Evolutionary conservation across 2,797 vertebrate genomes (phyloP).

Genomic region (Poeciliopsis gracilis): DNA sequence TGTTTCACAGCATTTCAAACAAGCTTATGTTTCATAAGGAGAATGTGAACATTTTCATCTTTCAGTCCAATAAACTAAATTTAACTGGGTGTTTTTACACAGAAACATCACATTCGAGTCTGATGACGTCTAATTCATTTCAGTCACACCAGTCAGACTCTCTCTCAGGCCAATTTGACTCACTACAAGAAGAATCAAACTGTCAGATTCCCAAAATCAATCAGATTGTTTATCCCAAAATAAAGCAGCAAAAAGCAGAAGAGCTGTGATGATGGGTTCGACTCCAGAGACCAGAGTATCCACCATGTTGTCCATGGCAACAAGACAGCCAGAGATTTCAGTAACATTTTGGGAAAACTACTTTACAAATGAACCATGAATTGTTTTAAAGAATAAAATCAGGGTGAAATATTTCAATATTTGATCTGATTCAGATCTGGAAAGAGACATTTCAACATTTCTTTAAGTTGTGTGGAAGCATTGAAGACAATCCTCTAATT

Average conservation of each 20-base stretch:
- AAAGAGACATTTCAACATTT: not conserved
- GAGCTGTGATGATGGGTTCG: not conserved
- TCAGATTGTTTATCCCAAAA: not conserved
- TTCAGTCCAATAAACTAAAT: not conserved
- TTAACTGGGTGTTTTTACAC: not conserved
- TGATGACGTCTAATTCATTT: not conserved
- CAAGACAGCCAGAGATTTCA: not conserved
- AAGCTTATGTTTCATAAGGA: not conserved
- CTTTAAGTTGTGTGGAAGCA: too few species aligned
- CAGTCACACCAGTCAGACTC: not conserved
- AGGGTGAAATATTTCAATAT: not conserved
- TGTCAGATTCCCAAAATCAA: not conserved
- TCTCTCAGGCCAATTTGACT: not conserved
- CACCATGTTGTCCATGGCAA: not conserved
- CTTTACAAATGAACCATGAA: not conserved
- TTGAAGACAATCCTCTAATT: too few species aligned
- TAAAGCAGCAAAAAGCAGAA: not conserved
- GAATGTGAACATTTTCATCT: not conserved
- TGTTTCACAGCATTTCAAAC: not conserved
- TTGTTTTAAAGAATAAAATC: not conserved
- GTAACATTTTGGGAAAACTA: not conserved
- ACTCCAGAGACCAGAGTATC: not conserved
- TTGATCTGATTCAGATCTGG: not conserved
- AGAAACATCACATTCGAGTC: not conserved
- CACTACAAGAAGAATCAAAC: not conserved